phyloP scores from a whole-genome alignment of 2,113 vertebrate genomes.

The Leptobrachium leishanense region DNA sequence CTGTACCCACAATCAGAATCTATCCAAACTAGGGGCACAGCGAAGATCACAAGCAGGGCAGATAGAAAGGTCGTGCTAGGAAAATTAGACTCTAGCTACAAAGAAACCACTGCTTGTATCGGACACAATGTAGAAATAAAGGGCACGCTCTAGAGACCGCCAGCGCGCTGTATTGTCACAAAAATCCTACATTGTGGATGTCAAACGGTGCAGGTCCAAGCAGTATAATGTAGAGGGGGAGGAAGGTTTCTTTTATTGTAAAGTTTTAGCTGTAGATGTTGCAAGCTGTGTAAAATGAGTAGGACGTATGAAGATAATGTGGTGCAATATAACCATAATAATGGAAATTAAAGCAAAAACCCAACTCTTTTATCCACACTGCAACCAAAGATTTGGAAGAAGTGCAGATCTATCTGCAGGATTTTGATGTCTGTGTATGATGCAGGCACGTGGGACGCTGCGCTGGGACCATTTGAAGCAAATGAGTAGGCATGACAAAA shows the following conservation, averaged over 20 bases:
- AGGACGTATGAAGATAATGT: background rate
- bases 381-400: background rate
- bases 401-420: background rate
- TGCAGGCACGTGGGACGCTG: background rate
- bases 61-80: background rate
- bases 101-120: background rate
- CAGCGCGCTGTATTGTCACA: too few relatives aligned
- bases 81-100: background rate
- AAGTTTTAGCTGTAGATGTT: background rate
- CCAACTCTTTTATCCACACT: too few relatives aligned
- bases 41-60: background rate
- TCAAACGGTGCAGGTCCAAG: too few relatives aligned
- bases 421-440: background rate
- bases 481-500: too few relatives aligned
- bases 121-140: too few relatives aligned
- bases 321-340: background rate
- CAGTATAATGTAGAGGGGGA: too few relatives aligned
- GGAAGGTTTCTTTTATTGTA: background rate
- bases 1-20: background rate
- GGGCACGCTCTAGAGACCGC: too few relatives aligned
- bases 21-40: background rate
- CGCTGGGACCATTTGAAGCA: background rate
- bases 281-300: background rate
- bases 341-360: too few relatives aligned
- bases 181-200: too few relatives aligned